These are phyloP conservation scores for Tamandua tetradactyla DNA, from an alignment of 2,797 vertebrate genomes.

Conservation along the genomic window DNA sequence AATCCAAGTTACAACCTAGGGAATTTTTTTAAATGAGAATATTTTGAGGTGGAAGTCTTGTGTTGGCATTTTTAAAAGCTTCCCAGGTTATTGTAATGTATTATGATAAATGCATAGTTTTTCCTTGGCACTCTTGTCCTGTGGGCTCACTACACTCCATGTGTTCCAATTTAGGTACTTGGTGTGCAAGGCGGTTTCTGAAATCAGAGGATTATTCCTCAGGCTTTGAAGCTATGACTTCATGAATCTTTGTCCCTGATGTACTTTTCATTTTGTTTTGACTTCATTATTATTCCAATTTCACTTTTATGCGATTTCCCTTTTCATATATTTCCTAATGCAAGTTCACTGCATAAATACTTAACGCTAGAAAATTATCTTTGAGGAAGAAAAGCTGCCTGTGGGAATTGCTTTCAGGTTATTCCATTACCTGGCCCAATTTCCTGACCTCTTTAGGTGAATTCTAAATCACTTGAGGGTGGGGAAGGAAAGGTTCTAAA, in stretches of 20 bases:
- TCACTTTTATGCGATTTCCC: background rate
- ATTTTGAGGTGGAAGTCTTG: background rate
- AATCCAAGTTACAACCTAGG: background rate
- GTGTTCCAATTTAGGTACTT: background rate
- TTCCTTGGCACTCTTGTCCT: background rate
- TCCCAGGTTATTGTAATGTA: fast-evolving
- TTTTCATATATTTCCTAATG: slow-evolving; percentile 37
- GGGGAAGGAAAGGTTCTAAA: too few species aligned
- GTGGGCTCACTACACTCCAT: background rate
- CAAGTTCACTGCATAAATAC: background rate
- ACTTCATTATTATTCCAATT: slow-evolving; percentile 41
- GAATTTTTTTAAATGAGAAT: too few species aligned
- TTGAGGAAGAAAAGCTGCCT: slow-evolving; percentile 36
- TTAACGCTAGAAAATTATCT: slow-evolving; percentile 13
- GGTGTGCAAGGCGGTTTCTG: too few species aligned
- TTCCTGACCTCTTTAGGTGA: background rate
- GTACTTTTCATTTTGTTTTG: background rate
- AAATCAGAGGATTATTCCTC: background rate
- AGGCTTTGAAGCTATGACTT: background rate
- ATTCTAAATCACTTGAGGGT: background rate
- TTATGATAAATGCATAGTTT: fast-evolving
- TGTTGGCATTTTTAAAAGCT: background rate
- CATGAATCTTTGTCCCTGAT: background rate
- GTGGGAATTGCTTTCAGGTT: slow-evolving; percentile 16
- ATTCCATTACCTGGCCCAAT: background rate